Percentiles rank a stretch among this genome's conserved stretches.
These are phyloP conservation scores for Aquatica leii DNA, from an alignment of 2,888 invertebrate species.

Conservation along the genomic window DNA sequence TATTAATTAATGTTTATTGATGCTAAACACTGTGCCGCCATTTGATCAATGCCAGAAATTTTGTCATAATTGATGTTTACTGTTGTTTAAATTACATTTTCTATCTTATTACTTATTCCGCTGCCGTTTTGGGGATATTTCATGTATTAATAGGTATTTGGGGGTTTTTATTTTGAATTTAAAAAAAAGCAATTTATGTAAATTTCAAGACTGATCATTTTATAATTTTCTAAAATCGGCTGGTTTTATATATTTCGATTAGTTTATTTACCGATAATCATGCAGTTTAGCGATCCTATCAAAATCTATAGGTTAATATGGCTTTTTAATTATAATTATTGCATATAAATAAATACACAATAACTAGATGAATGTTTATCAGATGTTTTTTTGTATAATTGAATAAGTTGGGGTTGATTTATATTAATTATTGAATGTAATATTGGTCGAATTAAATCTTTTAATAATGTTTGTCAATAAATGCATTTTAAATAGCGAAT, in stretches of 20 bases:
- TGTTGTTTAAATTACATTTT: constrained; percentile 8
- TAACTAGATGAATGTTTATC: constrained; percentile 31
- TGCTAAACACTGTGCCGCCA: constrained; percentile 4
- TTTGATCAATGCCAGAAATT: neutral
- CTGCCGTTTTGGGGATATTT: constrained; percentile 10
- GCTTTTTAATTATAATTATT: constrained; percentile 40
- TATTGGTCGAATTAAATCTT: constrained; percentile 42
- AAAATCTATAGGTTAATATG: constrained; percentile 32
- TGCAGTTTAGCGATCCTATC: constrained; percentile 19
- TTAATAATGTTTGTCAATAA: constrained; percentile 43
- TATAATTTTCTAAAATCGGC: neutral
- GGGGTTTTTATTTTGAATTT: constrained; percentile 11
- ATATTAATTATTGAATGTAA: constrained; percentile 42
- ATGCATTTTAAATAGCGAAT: constrained; percentile 35
- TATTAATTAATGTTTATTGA: constrained; percentile 5
- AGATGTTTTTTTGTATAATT: constrained; percentile 37
- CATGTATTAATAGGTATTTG: constrained; percentile 13
- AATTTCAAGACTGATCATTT: constrained; percentile 4
- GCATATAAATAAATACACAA: constrained; percentile 36
- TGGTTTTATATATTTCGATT: constrained; percentile 1
- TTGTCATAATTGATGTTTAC: constrained; percentile 13
- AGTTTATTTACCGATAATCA: constrained; percentile 21
- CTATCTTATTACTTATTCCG: constrained; percentile 3
- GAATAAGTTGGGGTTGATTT: constrained; percentile 44
- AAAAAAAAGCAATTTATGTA: constrained; percentile 13